Conservation (phyloP, 2,888 invertebrate species). For the Leptinotarsa tumamoca region DNA sequence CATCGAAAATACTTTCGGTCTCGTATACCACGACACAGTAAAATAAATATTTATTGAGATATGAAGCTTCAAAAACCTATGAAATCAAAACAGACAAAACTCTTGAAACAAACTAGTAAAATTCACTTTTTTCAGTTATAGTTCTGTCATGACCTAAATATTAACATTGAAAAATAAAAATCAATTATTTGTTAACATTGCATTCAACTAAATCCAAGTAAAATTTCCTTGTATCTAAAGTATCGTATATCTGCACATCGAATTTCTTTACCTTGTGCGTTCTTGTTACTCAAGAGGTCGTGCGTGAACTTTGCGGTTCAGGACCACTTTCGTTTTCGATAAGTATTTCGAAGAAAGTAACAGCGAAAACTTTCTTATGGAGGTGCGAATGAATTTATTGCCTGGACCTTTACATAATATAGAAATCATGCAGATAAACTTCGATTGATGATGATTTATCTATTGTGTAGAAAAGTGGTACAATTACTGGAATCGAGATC, state of each 20-base stretch:
- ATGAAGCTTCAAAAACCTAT: too few relatives aligned
- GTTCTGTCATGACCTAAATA: too few relatives aligned
- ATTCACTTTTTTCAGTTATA: too few relatives aligned
- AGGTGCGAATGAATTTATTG: constrained; percentile 41
- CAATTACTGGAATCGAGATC: not conserved
- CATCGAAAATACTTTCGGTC: too few relatives aligned
- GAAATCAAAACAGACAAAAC: too few relatives aligned
- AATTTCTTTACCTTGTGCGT: constrained; percentile 3
- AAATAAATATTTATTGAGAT: too few relatives aligned
- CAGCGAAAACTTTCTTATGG: constrained; percentile 41
- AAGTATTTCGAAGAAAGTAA: constrained; percentile 47
- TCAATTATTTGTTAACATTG: too few relatives aligned
- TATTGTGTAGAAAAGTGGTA: not conserved
- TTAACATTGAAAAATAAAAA: too few relatives aligned
- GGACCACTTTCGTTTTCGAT: constrained; percentile 55
- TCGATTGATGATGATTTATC: not conserved
- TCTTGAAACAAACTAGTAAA: too few relatives aligned
- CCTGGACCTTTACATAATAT: constrained; percentile 36
- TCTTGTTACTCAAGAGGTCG: not conserved
- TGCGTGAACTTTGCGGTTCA: not conserved
- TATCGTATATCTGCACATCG: not conserved
- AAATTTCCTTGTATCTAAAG: not conserved
- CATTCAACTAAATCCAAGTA: not conserved
- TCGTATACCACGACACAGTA: too few relatives aligned
- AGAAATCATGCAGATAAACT: constrained; percentile 31